These are phyloP conservation scores for Strix aluco DNA, from an alignment of 2,113 vertebrate species.

Conservation along the genomic window DNA sequence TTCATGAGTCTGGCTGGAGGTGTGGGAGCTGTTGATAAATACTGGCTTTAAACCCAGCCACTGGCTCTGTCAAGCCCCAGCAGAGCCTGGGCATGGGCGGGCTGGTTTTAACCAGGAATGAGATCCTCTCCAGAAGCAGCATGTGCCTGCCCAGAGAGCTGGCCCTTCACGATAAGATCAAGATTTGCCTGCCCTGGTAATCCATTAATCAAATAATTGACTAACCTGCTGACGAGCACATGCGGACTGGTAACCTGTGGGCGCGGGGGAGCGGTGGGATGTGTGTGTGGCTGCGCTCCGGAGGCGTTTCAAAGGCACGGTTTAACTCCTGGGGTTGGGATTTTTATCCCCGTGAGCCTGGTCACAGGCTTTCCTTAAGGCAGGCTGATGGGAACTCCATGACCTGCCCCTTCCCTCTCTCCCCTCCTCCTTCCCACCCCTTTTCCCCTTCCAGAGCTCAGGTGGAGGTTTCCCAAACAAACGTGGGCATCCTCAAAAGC, in stretches of 20 bases:
- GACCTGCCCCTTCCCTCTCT: neutral
- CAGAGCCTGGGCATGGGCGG: neutral
- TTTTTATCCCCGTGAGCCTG: neutral
- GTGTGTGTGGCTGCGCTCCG: neutral
- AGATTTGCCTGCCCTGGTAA: slow-evolving; percentile 6
- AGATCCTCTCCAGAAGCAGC: neutral
- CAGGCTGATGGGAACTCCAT: neutral
- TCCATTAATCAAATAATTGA: slow-evolving; percentile 70
- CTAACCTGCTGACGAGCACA: slow-evolving; percentile 1
- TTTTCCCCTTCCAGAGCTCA: neutral
- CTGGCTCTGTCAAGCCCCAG: neutral
- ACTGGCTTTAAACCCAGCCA: neutral
- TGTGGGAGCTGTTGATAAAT: neutral
- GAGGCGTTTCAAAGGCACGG: neutral
- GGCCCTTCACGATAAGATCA: neutral
- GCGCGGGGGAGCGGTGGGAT: neutral
- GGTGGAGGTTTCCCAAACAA: neutral
- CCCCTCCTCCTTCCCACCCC: neutral
- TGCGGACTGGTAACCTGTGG: neutral
- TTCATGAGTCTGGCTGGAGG: rapidly evolving
- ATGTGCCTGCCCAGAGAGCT: neutral
- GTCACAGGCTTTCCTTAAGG: neutral
- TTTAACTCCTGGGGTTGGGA: neutral
- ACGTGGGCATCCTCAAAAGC: neutral
- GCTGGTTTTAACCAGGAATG: neutral